Conservation (phyloP, 1,140 invertebrate species). For the Lucilia sericata region DNA sequence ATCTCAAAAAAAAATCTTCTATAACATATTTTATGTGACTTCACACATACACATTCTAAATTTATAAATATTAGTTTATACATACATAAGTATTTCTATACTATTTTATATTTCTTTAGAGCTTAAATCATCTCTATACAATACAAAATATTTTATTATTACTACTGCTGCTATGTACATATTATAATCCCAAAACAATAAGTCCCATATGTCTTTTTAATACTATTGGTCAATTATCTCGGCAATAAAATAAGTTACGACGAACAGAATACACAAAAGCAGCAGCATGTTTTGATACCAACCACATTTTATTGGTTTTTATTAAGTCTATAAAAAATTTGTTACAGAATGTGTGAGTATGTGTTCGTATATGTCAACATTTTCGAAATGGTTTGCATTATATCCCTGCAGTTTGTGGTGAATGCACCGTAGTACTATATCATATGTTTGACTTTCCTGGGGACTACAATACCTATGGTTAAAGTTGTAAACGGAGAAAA, state of each 20-base stretch:
- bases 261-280: neutral
- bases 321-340: slow-evolving; percentile 37
- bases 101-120: neutral
- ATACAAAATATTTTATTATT: neutral
- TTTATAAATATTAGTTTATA: too few species aligned
- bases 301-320: slow-evolving; percentile 43
- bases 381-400: neutral
- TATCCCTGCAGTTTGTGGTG: too few species aligned
- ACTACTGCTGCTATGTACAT: neutral
- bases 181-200: slow-evolving; percentile 21
- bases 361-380: neutral
- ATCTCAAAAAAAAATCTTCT: too few species aligned
- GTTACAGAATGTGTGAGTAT: too few species aligned
- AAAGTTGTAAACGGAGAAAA: too few species aligned
- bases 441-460: too few species aligned
- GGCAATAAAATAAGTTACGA: slow-evolving; percentile 38
- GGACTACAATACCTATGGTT: too few species aligned
- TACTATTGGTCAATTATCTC: slow-evolving; percentile 39
- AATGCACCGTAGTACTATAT: too few species aligned
- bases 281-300: slow-evolving; percentile 3
- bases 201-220: slow-evolving; percentile 38
- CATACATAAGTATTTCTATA: too few species aligned
- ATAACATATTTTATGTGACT: too few species aligned
- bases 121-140: slow-evolving; percentile 1
- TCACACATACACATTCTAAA: too few species aligned